Percentiles rank a stretch among this genome's conserved stretches.
Conservation (phyloP, 2,888 invertebrate genomes). For the Imbricaverruca yamaguchii region DNA sequence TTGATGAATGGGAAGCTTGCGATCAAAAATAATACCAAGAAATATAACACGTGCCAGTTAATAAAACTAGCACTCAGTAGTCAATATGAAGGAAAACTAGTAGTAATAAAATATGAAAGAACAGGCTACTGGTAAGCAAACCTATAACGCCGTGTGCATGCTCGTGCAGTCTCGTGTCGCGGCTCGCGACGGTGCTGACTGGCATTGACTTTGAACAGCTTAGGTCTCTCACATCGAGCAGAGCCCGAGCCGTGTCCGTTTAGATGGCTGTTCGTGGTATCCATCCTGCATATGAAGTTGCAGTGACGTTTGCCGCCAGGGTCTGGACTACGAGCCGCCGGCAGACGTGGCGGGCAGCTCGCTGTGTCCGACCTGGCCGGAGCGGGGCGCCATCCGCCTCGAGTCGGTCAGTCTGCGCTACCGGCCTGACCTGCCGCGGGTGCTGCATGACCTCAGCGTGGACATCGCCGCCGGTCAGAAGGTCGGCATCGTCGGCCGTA, state of each 20-base stretch:
- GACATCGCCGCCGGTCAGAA: slow-evolving; percentile 46
- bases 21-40: too few species aligned
- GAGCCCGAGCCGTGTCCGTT: not conserved
- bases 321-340: slow-evolving; percentile 39
- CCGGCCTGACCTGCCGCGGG: slow-evolving; percentile 41
- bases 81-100: too few species aligned
- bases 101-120: too few species aligned
- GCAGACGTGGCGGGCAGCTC: slow-evolving; percentile 37
- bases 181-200: too few species aligned
- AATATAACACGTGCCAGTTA: too few species aligned
- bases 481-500: slow-evolving; percentile 50
- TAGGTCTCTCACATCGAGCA: not conserved
- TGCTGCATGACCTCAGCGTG: slow-evolving; percentile 45
- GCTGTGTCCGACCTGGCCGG: slow-evolving; percentile 42
- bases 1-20: too few species aligned
- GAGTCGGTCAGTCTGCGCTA: slow-evolving; percentile 42
- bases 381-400: slow-evolving; percentile 41
- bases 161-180: too few species aligned
- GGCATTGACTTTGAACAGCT: too few species aligned
- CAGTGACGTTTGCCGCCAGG: slow-evolving; percentile 39
- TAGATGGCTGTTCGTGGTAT: too few species aligned
- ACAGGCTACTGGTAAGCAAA: too few species aligned
- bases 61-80: too few species aligned
- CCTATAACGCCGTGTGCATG: too few species aligned
- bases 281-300: slow-evolving; percentile 28